phyloP scores from a whole-genome alignment of 2,888 invertebrate species.

The Heterodera filipjevi region DNA sequence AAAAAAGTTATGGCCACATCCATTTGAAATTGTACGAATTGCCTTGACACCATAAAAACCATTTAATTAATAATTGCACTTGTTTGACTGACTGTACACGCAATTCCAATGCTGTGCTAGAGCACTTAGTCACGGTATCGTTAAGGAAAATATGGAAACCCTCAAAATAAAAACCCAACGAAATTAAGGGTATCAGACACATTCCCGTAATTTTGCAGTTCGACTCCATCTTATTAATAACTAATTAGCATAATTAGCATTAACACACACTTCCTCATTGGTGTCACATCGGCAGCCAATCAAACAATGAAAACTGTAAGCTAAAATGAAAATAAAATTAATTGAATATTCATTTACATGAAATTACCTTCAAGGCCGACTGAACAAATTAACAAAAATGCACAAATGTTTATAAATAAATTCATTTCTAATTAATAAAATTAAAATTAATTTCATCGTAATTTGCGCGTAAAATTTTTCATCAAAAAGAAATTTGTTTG shows the following conservation, averaged over 20 bases:
- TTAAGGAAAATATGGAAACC: no score
- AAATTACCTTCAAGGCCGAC: background rate
- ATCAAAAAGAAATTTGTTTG: background rate
- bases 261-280: background rate
- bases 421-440: background rate
- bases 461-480: background rate
- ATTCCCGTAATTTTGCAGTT: no score
- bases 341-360: background rate
- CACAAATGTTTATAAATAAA: background rate
- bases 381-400: background rate
- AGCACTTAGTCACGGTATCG: no score
- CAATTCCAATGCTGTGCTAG: no score
- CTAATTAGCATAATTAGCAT: background rate
- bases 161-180: no score
- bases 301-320: background rate
- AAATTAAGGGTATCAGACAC: no score
- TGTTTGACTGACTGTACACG: no score
- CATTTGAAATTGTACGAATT: no score
- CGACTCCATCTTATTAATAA: background rate
- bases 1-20: no score
- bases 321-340: background rate
- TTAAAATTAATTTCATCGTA: background rate
- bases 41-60: no score
- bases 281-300: background rate
- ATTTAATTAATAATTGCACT: background rate